Conservation (phyloP, 2,797 vertebrate genomes). For the Danio albolineatus region DNA sequence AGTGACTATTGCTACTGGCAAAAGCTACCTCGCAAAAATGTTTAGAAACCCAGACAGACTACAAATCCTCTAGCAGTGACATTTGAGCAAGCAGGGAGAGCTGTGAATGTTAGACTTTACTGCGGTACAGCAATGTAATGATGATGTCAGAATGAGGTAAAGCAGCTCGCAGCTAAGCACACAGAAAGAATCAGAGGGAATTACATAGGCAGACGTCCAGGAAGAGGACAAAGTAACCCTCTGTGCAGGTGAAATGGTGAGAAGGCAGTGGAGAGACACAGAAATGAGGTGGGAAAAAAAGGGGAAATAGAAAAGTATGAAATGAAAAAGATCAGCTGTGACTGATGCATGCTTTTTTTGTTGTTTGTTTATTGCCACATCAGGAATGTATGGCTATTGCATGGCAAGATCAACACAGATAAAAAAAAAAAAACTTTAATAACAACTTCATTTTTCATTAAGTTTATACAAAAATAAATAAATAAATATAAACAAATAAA, state of each 20-base stretch:
- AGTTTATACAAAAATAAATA: too few relatives aligned
- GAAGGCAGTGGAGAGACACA: not conserved
- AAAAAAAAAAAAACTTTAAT: too few relatives aligned
- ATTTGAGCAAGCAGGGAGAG: slow-evolving; percentile 20
- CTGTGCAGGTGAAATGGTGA: slow-evolving; percentile 60
- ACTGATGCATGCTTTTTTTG: not conserved
- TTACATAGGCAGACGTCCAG: slow-evolving; percentile 71
- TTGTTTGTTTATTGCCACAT: too few relatives aligned
- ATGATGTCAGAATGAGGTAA: slow-evolving; percentile 4
- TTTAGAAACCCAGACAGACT: not conserved
- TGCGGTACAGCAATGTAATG: not conserved
- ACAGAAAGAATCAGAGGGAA: slow-evolving; percentile 54
- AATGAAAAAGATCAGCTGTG: not conserved
- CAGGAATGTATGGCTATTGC: too few relatives aligned
- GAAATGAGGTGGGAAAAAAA: not conserved
- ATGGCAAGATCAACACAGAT: too few relatives aligned
- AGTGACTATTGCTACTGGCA: not conserved
- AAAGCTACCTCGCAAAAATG: not conserved
- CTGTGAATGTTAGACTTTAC: slow-evolving; percentile 21
- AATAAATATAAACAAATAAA: too few relatives aligned
- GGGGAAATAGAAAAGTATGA: slow-evolving; percentile 16
- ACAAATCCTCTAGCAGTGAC: not conserved
- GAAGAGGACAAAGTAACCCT: slow-evolving; percentile 72
- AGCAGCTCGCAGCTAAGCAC: slow-evolving; percentile 44
- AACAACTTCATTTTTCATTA: too few relatives aligned